Conservation (phyloP, 2,797 vertebrate genomes). For the Fundulus diaphanus region DNA sequence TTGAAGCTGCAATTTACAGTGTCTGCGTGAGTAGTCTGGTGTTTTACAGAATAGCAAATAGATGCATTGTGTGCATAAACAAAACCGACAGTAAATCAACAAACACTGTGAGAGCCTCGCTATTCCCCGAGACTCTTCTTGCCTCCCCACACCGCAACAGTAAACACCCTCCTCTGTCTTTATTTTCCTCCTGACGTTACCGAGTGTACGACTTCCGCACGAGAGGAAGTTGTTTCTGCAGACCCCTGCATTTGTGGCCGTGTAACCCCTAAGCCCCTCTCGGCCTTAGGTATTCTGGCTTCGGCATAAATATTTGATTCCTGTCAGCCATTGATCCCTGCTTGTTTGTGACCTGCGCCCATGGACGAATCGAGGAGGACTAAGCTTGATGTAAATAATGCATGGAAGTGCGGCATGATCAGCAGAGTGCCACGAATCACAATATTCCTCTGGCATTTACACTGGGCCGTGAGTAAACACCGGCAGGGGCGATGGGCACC, state of each 20-base stretch:
- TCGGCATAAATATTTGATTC: constrained; percentile 76
- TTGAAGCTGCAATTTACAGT: constrained; percentile 3
- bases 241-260: constrained; percentile 34
- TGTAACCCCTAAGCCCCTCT: constrained; percentile 40
- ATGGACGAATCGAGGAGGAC: constrained; percentile 57
- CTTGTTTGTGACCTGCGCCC: constrained; percentile 68
- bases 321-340: constrained; percentile 72
- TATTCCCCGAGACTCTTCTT: constrained; percentile 33
- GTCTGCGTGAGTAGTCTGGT: background rate
- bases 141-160: constrained; percentile 42
- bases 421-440: constrained; percentile 61
- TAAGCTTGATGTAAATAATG: constrained; percentile 79
- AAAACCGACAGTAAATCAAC: constrained; percentile 56
- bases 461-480: constrained; percentile 74
- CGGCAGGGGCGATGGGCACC: constrained; percentile 49
- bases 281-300: constrained; percentile 46
- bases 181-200: constrained; percentile 17
- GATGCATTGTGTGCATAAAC: constrained; percentile 44
- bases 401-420: constrained; percentile 74
- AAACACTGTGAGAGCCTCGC: constrained; percentile 24
- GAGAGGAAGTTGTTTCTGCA: constrained; percentile 42
- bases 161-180: constrained; percentile 33
- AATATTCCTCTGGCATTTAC: constrained; percentile 79
- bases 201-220: constrained; percentile 23
- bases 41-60: constrained; percentile 47